Evolutionary conservation across 2,888 invertebrate species (phyloP), one percentile per base, ranked within the genome.

Genomic region (Caprella mutica): DNA sequence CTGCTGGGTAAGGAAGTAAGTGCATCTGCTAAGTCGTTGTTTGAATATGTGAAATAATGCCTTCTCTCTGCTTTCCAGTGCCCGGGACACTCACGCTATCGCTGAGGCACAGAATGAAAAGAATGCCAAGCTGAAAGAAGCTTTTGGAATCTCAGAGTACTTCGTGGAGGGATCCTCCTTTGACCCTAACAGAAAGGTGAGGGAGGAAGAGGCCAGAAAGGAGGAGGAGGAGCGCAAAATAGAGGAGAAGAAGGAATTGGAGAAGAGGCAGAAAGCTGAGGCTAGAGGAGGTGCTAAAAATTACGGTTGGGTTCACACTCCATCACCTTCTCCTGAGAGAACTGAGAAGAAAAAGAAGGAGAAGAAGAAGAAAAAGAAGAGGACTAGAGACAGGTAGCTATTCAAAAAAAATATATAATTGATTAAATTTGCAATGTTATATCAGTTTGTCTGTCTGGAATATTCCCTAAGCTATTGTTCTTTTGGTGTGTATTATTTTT

Each of bases 61-160:
- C 17, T 52, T 27, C 27, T 27, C 12, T 26, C 17, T 48, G 2
- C 38, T 14, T 43, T 73, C 12, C 76, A 91, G 91, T 75, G 90
- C 59, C 38, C 63, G 59, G 63, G 94, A 93, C 72, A 93, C 92
- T 46, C 96, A 97, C 77, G 90, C 93, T 74, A 83, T 92, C 66
- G 94, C 96, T 1, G 91, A 91, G 73, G 93, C 94, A 24, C 93
- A 93, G 72, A 87, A 89, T 70, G 88, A 90, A 74, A 94, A 94
- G 75, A 96, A 96, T 78, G 88, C 88, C 2, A 83, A 85, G 56
- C 77, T 96, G 61, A 83, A 92, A 55, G 88, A 90, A 72, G 96
- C 94, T 5, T 94, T 96, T 73, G 93, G 94, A 57, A 90, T 97
- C 68, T 86, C 89, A 27, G 86, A 90, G 68, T 85, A 83, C 70